Base-by-base conservation (phyloP, 2,888 invertebrate genomes). In the Anodontia alba region DNA sequence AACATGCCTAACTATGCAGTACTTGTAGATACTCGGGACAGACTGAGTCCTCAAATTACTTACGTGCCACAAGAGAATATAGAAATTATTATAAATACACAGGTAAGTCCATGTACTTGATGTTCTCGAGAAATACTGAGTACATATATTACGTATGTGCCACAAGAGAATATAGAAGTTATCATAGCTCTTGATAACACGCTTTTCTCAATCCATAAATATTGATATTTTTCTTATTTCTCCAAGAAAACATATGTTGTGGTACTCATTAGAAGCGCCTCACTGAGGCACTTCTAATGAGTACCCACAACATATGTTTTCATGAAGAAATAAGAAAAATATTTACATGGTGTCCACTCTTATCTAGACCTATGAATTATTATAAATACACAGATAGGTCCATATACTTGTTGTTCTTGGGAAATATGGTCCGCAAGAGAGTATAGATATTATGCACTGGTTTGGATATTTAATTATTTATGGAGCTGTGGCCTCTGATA, bases 391-490 rank as follows among this genome's bases (percentile, higher is more conserved):
- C 90, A 92, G 90, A 94, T 94, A 83, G 83, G 83, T 70, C 10
- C 42, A 10, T 42, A 92, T 96, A 26, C 86, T 95, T 29, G 95
- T 5, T 95, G 96, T 90, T 94, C 94, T 0, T 89, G 95, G 66
- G 95, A 95, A 81, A 90, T 95, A 96, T 89, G 94, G 95, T 12
- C 94, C 94, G 29, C 93, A 95, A 89, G 94, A 94, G 86, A 95
- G 94, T 86, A 84, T 95, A 42, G 92, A 94, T 86, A 15, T 42
- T n/a, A n/a, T n/a, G n/a, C n/a, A n/a, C n/a, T n/a, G n/a, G n/a
- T n/a, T n/a, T n/a, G n/a, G n/a, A n/a, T n/a, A n/a, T n/a, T n/a
- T n/a, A n/a, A n/a, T n/a, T n/a, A n/a, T n/a, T n/a, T n/a, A n/a
- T n/a, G n/a, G n/a, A n/a, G n/a, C n/a, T n/a, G n/a, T n/a, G n/a